Evolutionary conservation across 2,888 invertebrate species (phyloP), one percentile per base, ranked within the genome.

Genomic region (Petrolisthes manimaculis): DNA sequence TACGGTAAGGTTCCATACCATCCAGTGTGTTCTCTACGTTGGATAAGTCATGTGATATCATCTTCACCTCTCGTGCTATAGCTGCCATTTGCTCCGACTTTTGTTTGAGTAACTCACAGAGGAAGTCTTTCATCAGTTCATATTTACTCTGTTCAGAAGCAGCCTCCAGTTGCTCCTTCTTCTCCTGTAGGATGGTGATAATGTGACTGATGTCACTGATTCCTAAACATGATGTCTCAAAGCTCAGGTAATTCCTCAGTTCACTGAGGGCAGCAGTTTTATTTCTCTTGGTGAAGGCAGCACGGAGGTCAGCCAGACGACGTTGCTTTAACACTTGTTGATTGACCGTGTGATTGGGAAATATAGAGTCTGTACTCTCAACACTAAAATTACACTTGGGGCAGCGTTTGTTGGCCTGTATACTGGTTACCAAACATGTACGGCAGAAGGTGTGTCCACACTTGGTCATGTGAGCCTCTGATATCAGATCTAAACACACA

Each of bases 391-490:
- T 96, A 93, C 97, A 98, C 93, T 97, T 96, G 1, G 97, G 97
- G 93, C 97, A 98, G 79, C 96, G 94, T 89, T 95, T 95, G 89
- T 94, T 94, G 3, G 94, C 93, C 92, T 96, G 95, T 71, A 96
- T 93, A 3, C 95, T 95, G 91, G 94, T 95, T 37, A 94, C 93
- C 82, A 98, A 96, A 93, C 98, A 98, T 24, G 95, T 94, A 92
- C 95, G 95, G 93, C 98, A 98, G 94, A 97, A 98, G 1, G 97
- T 97, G 93, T 98, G 98, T 0, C 98, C 98, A 93, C 98, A 98
- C 91, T 96, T 95, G 0, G 97, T 97, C 92, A 98, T 97, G 93
- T 97, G 96, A 0, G 98, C 97, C 93, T 97, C 97, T 91, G 96
- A 96, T 90, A 98, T 97, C 81, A 97, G 94, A 93, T 97, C 96